Evolutionary conservation across 1,140 invertebrate genomes (phyloP).

Genomic region (Danaus plexippus): DNA sequence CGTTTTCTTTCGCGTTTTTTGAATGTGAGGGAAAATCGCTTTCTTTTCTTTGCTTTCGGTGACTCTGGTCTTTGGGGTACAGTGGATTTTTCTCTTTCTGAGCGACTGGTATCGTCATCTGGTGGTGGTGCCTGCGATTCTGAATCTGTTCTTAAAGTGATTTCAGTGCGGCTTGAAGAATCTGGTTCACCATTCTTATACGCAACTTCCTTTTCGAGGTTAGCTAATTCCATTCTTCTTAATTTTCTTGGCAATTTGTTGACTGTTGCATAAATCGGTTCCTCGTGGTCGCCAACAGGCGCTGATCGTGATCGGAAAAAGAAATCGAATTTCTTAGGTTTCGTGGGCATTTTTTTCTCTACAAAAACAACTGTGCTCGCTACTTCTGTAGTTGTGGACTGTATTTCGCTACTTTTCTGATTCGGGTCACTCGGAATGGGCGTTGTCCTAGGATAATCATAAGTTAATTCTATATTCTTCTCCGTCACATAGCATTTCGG

Average conservation of each 20-base stretch:
- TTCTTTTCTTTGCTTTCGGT: conserved; percentile 68
- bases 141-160: conserved; percentile 56
- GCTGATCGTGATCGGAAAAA: conserved; percentile 67
- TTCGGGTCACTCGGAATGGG: conserved; percentile 46
- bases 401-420: conserved; percentile 42
- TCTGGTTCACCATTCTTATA: conserved; percentile 56
- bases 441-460: conserved; percentile 64
- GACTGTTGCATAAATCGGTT: conserved; percentile 69
- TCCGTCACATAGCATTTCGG: conserved; percentile 64
- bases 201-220: conserved; percentile 67
- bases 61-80: conserved; percentile 55
- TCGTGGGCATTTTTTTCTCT: conserved; percentile 60
- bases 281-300: conserved; percentile 63
- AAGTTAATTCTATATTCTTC: conserved; percentile 69
- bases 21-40: conserved; percentile 66
- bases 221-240: conserved; percentile 62
- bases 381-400: conserved; percentile 66
- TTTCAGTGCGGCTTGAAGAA: conserved; percentile 52
- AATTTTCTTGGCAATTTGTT: conserved; percentile 68
- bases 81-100: conserved; percentile 55
- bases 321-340: conserved; percentile 64
- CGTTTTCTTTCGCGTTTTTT: conserved; percentile 67
- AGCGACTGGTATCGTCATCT: conserved; percentile 61
- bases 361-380: conserved; percentile 69
- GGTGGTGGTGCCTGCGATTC: conserved; percentile 51